Percentiles rank a stretch among this genome's conserved stretches.
Conservation (phyloP, 2,888 invertebrate genomes). For the Schizotus pectinicornis region DNA sequence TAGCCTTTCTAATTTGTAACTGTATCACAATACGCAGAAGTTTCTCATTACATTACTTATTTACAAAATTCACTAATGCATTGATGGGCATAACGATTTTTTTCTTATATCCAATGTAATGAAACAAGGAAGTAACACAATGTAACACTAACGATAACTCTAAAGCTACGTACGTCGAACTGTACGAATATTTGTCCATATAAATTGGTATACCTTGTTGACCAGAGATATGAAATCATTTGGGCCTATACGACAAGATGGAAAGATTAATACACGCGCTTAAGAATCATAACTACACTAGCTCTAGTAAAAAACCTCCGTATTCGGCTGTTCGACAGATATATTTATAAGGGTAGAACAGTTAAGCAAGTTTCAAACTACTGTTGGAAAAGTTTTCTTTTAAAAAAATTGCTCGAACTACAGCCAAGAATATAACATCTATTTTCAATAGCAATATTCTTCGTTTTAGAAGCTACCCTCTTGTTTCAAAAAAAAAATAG, state of each 20-base stretch:
- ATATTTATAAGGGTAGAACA: no score
- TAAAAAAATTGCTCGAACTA: no score
- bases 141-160: constrained; percentile 11
- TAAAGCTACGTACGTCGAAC: neutral
- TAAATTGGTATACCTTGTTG: constrained; percentile 13
- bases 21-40: constrained; percentile 34
- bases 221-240: constrained; percentile 17
- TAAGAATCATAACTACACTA: no score
- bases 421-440: no score
- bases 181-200: constrained; percentile 4
- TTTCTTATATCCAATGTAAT: constrained; percentile 9
- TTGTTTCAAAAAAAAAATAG: no score
- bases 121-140: constrained; percentile 13
- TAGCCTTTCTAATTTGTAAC: constrained; percentile 30
- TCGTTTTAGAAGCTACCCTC: no score
- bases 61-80: constrained; percentile 31
- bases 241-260: neutral
- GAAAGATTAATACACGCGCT: no score
- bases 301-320: no score
- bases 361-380: no score
- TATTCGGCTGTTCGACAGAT: no score
- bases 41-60: constrained; percentile 18
- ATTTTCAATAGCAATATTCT: no score
- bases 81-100: constrained; percentile 26
- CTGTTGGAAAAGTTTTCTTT: no score